phyloP scores from a whole-genome alignment of 2,888 invertebrate species.

The Copidosoma aretas region DNA sequence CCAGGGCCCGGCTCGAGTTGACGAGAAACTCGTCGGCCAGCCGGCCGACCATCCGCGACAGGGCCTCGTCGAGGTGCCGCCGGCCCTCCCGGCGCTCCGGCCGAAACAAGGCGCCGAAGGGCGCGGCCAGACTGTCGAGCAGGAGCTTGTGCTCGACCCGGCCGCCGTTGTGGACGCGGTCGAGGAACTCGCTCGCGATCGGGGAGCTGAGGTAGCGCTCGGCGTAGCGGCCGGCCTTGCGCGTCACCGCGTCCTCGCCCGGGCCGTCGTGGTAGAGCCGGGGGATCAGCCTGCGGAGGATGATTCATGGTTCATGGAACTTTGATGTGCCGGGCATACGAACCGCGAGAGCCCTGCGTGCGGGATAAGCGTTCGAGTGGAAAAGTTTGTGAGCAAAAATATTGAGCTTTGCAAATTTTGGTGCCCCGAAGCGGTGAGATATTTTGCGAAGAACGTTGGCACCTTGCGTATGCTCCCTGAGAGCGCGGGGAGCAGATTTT shows the following conservation, averaged over 20 bases:
- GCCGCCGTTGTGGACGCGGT: conserved; percentile 32
- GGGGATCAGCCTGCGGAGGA: conserved; percentile 62
- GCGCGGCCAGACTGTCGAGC: conserved; percentile 65
- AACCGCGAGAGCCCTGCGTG: too few relatives aligned
- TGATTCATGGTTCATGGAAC: neutral
- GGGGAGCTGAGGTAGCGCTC: conserved; percentile 55
- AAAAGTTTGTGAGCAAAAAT: too few relatives aligned
- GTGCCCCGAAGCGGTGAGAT: too few relatives aligned
- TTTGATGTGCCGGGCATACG: too few relatives aligned
- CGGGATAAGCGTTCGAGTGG: too few relatives aligned
- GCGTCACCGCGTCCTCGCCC: conserved; percentile 66
- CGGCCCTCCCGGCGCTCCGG: conserved; percentile 27
- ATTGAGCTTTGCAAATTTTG: too few relatives aligned
- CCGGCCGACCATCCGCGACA: conserved; percentile 67
- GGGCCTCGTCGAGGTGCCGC: conserved; percentile 62
- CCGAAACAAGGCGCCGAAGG: conserved; percentile 60
- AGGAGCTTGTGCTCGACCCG: conserved; percentile 56
- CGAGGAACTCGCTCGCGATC: conserved; percentile 28
- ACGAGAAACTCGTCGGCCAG: conserved; percentile 67
- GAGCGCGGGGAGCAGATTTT: too few relatives aligned
- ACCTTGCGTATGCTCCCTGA: too few relatives aligned
- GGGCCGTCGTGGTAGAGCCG: conserved; percentile 63
- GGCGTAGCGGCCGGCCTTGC: conserved; percentile 63
- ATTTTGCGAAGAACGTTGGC: too few relatives aligned
- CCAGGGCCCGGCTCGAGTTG: conserved; percentile 72